A percentile compares a stretch with the other conserved stretches of the same genome.
These are phyloP conservation scores for Ceyx melanurus DNA, from an alignment of 2,113 vertebrate genomes.

Conservation along the genomic window DNA sequence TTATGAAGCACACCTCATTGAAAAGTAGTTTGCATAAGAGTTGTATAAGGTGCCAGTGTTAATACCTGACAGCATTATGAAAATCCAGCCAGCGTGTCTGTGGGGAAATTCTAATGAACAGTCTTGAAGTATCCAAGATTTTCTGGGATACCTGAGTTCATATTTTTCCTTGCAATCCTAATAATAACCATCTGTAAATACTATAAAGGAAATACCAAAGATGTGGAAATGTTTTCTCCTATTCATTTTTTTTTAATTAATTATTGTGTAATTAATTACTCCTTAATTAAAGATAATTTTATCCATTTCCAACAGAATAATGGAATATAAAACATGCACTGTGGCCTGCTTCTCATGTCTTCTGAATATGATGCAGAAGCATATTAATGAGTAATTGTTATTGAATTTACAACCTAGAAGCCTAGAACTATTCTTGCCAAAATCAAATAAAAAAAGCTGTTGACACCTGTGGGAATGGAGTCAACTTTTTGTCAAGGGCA, in stretches of 20 bases:
- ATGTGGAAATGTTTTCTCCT: background rate
- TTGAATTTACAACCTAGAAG: background rate
- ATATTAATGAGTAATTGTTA: background rate
- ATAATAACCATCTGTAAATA: background rate
- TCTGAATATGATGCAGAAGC: background rate
- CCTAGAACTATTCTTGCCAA: background rate
- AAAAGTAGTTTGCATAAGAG: background rate
- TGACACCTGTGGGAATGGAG: background rate
- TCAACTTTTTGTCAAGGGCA: background rate
- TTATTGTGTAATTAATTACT: background rate
- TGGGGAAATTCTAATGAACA: background rate
- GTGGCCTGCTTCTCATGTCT: background rate
- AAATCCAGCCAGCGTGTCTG: slow-evolving; percentile 37
- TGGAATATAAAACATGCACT: background rate
- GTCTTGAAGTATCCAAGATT: background rate
- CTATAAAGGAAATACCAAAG: background rate
- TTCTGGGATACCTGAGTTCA: background rate
- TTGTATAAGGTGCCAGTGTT: background rate
- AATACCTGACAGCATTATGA: slow-evolving; percentile 20
- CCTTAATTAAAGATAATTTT: background rate
- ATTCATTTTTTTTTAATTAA: background rate
- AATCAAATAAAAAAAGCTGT: background rate
- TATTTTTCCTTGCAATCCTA: background rate
- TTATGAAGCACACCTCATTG: background rate
- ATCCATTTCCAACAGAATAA: background rate